Evolutionary conservation across 2,797 vertebrate genomes (phyloP).

Genomic region (Hoplostethus mediterraneus): DNA sequence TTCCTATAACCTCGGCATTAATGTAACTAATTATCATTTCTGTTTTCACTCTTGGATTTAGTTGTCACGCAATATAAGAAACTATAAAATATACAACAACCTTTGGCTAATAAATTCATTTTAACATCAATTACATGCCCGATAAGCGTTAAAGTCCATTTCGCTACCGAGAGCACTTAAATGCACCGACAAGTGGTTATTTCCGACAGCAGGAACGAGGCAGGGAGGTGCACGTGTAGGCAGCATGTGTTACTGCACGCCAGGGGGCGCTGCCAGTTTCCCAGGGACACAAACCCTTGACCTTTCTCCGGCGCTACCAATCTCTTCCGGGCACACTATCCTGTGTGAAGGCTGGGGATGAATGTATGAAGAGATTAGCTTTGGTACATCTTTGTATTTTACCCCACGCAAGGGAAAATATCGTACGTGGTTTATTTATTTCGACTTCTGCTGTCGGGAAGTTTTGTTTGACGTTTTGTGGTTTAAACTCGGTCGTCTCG

Average conservation of each 20-base stretch:
- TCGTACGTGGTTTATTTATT: not conserved
- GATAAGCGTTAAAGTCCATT: too few relatives aligned
- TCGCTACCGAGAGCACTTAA: too few relatives aligned
- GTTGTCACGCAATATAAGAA: too few relatives aligned
- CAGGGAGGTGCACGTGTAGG: too few relatives aligned
- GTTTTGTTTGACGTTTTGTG: not conserved
- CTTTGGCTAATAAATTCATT: too few relatives aligned
- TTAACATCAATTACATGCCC: too few relatives aligned
- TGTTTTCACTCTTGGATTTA: too few relatives aligned
- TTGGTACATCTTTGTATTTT: not conserved
- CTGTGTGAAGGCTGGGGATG: constrained; percentile 35
- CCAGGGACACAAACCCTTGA: not conserved
- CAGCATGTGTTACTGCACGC: not conserved
- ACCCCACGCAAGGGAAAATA: not conserved
- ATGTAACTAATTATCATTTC: not conserved
- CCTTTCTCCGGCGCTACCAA: constrained; percentile 37
- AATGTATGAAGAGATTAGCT: constrained; percentile 52
- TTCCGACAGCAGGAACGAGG: too few relatives aligned
- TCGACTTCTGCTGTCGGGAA: not conserved
- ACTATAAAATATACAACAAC: too few relatives aligned
- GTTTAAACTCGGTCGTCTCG: not conserved
- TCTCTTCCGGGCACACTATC: constrained; percentile 67
- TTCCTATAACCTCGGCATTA: not conserved
- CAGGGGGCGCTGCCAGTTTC: constrained; percentile 47
- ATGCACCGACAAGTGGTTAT: too few relatives aligned